Percentiles rank a stretch among this genome's conserved stretches.
These are phyloP conservation scores for Platerodrilus igneus DNA, from an alignment of 2,888 invertebrate genomes.

Conservation along the genomic window DNA sequence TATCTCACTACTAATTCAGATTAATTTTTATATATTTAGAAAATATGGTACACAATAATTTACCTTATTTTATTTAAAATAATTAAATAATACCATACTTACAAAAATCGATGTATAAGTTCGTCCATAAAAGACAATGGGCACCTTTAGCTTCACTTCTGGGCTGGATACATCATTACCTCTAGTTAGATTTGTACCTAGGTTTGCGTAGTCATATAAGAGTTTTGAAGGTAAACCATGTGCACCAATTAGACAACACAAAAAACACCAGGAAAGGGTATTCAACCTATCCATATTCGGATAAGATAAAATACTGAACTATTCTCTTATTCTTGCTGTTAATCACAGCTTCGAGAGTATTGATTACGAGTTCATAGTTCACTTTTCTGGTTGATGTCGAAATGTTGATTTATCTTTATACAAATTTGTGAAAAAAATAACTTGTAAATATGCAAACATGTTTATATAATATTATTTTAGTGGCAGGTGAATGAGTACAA, in stretches of 20 bases:
- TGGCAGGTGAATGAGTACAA: too few species aligned
- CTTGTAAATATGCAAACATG: too few species aligned
- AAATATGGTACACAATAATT: slow-evolving; percentile 1
- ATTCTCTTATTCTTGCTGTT: slow-evolving; percentile 16
- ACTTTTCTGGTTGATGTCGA: too few species aligned
- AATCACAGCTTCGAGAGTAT: slow-evolving; percentile 17
- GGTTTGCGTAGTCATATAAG: slow-evolving; percentile 58
- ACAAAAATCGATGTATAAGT: slow-evolving; percentile 74
- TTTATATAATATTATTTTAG: too few species aligned
- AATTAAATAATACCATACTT: slow-evolving; percentile 52
- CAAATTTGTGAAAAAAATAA: too few species aligned
- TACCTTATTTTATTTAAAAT: slow-evolving; percentile 1
- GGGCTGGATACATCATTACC: slow-evolving; percentile 62
- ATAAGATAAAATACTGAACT: slow-evolving; percentile 17
- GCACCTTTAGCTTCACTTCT: slow-evolving; percentile 62
- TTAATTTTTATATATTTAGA: slow-evolving; percentile 12
- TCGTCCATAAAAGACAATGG: slow-evolving; percentile 75
- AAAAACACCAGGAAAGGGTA: slow-evolving; percentile 46
- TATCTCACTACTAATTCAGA: slow-evolving; percentile 15
- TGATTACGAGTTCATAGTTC: slow-evolving; percentile 36
- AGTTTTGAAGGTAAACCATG: slow-evolving; percentile 50
- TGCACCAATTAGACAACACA: slow-evolving; percentile 16
- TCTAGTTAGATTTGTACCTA: slow-evolving; percentile 52
- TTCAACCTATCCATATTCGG: slow-evolving; percentile 42
- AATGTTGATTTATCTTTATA: too few species aligned